Evolutionary conservation across 2,888 invertebrate genomes (phyloP), one percentile per base, ranked within the genome.

Genomic region (Diplolepis rosae): DNA sequence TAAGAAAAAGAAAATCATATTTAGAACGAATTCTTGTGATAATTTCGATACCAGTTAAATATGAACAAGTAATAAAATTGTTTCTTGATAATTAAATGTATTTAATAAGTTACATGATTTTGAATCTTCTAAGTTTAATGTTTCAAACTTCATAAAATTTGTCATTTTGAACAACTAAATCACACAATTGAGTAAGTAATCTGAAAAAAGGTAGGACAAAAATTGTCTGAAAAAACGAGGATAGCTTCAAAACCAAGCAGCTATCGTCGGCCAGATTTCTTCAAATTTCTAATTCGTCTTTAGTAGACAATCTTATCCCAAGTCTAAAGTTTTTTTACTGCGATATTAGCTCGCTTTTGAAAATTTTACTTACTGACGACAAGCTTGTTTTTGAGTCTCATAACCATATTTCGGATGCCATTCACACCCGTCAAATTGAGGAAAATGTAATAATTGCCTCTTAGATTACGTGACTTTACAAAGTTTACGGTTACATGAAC

Each of bases 361-460:
- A n/a, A n/a, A 7, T 45, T 45, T 18, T 22, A 7, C 11, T 48
- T 9, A 9, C 22, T 48, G n/a, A 27, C 27, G 15, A n/a, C 15
- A 1, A 52, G 13, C 13, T 52, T 9, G n/a, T 51, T 52, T 52
- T 52, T 7, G 11, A 52, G 28, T 27, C 24, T 61, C 61, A 35
- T 61, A 61, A n/a, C 61, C 24, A 61, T 35, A 61, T 61, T 61
- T 39, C 61, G 39, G n/a, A 27, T 39, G 39, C 56, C 18, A 32
- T 56, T 13, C 1, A 28, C 7, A n/a, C 56, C 39, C 7, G 24
- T 42, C 39, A 27, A 61, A 61, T 24, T 24, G n/a, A 30, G 18
- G 11, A 22, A 1, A 52, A 52, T 18, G 39, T 24, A 61, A n/a
- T 61, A 24, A 24, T 61, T 39, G 39, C 39, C 24, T 61, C 27